A percentile compares a stretch with the other conserved stretches of the same genome.
Conservation (phyloP, 1,140 invertebrate species). For the Coptotermes formosanus region DNA sequence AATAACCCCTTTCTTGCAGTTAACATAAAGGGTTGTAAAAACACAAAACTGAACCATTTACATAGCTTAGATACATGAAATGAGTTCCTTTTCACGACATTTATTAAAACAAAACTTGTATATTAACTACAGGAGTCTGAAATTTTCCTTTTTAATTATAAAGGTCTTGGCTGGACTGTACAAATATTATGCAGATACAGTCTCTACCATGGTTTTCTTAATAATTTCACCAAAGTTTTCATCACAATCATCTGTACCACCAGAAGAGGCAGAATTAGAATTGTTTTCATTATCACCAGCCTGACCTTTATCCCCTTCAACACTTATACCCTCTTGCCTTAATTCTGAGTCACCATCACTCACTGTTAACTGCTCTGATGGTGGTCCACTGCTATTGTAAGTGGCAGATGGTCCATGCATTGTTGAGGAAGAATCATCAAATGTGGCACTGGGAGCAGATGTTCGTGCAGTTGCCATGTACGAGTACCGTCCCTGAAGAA, state of each 20-base stretch:
- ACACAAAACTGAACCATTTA: too few species aligned
- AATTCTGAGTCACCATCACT: not conserved
- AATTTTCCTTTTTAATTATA: slow-evolving; percentile 21
- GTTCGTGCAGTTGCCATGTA: slow-evolving; percentile 48
- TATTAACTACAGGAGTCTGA: slow-evolving; percentile 30
- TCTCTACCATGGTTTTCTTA: slow-evolving; percentile 89
- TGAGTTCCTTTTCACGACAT: slow-evolving; percentile 50
- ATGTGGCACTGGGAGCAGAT: not conserved
- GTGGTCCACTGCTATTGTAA: slow-evolving; percentile 37
- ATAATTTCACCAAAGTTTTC: slow-evolving; percentile 91
- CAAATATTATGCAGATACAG: slow-evolving; percentile 68
- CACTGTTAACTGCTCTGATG: slow-evolving; percentile 24
- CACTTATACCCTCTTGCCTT: slow-evolving; percentile 26
- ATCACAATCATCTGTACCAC: slow-evolving; percentile 50
- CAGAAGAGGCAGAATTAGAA: slow-evolving; percentile 36
- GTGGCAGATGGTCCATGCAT: slow-evolving; percentile 35
- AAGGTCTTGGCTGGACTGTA: slow-evolving; percentile 14
- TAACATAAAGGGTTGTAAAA: too few species aligned
- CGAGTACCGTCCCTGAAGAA: slow-evolving; percentile 59
- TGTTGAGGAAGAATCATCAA: slow-evolving; percentile 40
- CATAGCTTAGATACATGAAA: too few species aligned
- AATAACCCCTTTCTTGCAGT: too few species aligned
- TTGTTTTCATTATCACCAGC: slow-evolving; percentile 33
- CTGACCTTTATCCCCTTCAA: slow-evolving; percentile 33
- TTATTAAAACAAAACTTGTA: slow-evolving; percentile 46